A percentile compares a stretch with the other conserved stretches of the same genome.
Conservation (phyloP, 53 echinoderm and acorn worm species). For the Patiria pectinifera region DNA sequence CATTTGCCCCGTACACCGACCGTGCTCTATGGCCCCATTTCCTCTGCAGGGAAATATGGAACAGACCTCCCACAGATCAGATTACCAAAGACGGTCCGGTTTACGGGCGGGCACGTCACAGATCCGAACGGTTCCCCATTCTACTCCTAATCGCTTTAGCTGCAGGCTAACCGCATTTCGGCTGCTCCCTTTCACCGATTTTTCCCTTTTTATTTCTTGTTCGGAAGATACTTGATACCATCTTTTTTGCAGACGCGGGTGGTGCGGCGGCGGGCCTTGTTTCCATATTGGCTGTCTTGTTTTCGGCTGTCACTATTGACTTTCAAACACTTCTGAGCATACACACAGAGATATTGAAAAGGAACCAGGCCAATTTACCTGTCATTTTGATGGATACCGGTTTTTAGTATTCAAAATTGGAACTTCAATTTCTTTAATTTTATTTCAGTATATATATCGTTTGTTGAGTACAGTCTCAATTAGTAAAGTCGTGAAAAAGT, state of each 20-base stretch:
- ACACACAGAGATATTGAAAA: background rate
- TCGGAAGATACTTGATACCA: slow-evolving; percentile 33
- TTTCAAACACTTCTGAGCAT: background rate
- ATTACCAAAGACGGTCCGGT: slow-evolving; percentile 46
- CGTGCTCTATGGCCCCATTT: slow-evolving; percentile 48
- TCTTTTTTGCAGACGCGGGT: slow-evolving; percentile 18
- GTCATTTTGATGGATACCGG: background rate
- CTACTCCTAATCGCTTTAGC: slow-evolving; percentile 59
- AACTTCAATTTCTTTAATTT: background rate
- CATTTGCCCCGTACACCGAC: slow-evolving; percentile 31
- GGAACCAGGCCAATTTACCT: background rate
- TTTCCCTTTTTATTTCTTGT: background rate
- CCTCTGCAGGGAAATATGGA: slow-evolving; percentile 59
- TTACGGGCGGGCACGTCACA: slow-evolving; percentile 27
- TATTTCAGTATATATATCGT: background rate
- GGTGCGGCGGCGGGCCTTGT: slow-evolving; percentile 23
- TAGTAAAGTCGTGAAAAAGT: background rate
- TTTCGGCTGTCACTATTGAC: background rate
- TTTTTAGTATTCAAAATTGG: background rate
- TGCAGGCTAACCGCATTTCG: slow-evolving; percentile 40
- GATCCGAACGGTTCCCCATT: slow-evolving; percentile 54
- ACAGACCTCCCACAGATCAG: slow-evolving; percentile 58
- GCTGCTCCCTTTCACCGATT: slow-evolving; percentile 28
- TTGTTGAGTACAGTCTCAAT: background rate
- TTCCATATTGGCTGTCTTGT: slow-evolving; percentile 36